Base-by-base conservation (phyloP, 1,140 invertebrate genomes). In the Neotoxoptera formosana region DNA sequence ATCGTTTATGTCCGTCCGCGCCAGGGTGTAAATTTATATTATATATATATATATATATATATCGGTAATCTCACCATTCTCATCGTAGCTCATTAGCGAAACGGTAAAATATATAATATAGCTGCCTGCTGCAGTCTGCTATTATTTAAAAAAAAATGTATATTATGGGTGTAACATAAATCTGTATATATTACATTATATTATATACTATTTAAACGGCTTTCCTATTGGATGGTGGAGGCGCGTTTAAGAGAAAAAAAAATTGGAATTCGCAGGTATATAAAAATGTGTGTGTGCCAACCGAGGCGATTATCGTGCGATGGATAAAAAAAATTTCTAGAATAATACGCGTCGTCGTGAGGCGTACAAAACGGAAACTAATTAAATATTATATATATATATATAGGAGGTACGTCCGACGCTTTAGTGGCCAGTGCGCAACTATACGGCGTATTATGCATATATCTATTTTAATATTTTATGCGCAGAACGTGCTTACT, bases 261-360 rank as follows among this genome's bases (percentile, higher is more conserved):
- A 67, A 67, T 67, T 4, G 60, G 14, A n/a, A 67, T n/a, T 67
- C 60, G 20, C 36, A 34, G 34, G 7, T 41, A 9, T 41, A 83
- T 21, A 83, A 83, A 83, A 83, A 81, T 81, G 17, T 21, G n/a
- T 21, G n/a, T 36, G 76, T 36, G 2, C 60, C 1, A 41, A 23
- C 20, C 17, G 3, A 9, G 36, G 81, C 34, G 81, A 41, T 83
- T 23, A 41, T 83, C 81, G 81, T 83, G 83, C 36, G 23, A 87
- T 1, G 47, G 86, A 87, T n/a, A 48, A 48, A 47, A 47, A 87
- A 25, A 87, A 87, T 87, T 87, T 87, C 86, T 87, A 30, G 14
- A n/a, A 87, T 87, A 87, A 87, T 48, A 47, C 41, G 84, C 41
- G 14, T 48, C 30, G 86, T 87, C 86, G 86, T 87, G 86, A 87